phyloP scores from a whole-genome alignment of 2,888 invertebrate species.

The Dicycla oo region DNA sequence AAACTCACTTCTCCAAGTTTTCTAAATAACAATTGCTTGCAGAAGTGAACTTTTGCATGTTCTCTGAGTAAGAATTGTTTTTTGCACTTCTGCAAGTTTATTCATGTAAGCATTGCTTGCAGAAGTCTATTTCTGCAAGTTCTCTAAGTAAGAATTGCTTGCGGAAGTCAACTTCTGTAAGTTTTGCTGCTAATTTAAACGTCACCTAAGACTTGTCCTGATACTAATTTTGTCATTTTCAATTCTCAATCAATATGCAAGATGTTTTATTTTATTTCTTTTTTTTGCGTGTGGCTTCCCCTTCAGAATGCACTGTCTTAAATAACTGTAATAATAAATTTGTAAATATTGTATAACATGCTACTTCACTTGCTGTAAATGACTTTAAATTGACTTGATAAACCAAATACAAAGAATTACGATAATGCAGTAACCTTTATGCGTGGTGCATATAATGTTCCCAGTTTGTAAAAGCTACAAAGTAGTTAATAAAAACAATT shows the following conservation, averaged over 20 bases:
- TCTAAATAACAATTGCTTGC: neutral
- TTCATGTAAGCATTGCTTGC: neutral
- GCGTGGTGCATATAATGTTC: neutral
- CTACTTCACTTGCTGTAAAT: neutral
- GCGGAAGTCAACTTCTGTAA: neutral
- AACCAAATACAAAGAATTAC: neutral
- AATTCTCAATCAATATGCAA: neutral
- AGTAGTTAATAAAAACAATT: neutral
- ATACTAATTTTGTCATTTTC: slow-evolving; percentile 3
- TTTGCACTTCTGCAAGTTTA: neutral
- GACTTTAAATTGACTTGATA: neutral
- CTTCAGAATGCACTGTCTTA: neutral
- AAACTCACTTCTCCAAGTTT: neutral
- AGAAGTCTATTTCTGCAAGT: neutral
- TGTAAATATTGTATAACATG: neutral
- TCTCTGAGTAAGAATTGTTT: too few relatives aligned
- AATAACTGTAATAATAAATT: neutral
- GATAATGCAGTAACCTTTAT: neutral
- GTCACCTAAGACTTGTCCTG: neutral
- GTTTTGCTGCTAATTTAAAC: neutral
- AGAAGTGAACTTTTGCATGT: neutral
- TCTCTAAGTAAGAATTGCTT: neutral
- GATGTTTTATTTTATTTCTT: neutral
- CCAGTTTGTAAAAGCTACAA: neutral
- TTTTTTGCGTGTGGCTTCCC: neutral